phyloP scores from a whole-genome alignment of 2,113 vertebrate species.

The Apistogramma diplotaenia region DNA sequence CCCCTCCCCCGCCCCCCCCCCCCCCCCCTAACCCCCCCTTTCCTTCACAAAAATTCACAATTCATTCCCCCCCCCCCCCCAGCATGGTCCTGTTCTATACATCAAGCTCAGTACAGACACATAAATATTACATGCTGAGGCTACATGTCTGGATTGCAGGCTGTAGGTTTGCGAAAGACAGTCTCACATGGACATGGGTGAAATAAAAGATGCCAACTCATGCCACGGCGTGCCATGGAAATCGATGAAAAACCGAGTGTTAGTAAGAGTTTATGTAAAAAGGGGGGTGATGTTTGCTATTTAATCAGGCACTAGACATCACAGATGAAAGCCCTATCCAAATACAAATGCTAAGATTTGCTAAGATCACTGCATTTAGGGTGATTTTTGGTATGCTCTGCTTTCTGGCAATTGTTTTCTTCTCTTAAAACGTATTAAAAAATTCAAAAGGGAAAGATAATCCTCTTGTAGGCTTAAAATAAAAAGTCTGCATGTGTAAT shows the following conservation, averaged over 20 bases:
- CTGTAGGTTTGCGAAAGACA: neutral
- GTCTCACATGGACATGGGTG: neutral
- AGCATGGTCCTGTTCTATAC: constrained; percentile 20
- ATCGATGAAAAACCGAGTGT: constrained; percentile 5
- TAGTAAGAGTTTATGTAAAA: neutral
- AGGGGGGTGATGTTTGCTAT: neutral
- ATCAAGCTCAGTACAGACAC: constrained; percentile 31
- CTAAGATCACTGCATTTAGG: constrained; percentile 5
- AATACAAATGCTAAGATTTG: constrained; percentile 28
- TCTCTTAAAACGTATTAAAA: constrained; percentile 3
- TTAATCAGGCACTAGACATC: constrained; percentile 17
- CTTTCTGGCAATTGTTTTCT: neutral
- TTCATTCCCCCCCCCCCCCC: constrained; percentile 37
- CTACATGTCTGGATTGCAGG: constrained; percentile 32
- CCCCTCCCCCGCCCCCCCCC: constrained; percentile 57
- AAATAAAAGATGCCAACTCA: neutral
- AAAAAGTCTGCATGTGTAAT: neutral
- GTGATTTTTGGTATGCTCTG: neutral
- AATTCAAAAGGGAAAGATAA: neutral
- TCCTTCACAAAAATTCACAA: constrained; percentile 65
- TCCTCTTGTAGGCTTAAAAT: neutral
- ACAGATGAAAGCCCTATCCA: constrained; percentile 19
- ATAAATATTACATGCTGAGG: constrained; percentile 46
- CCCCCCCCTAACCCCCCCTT: constrained; percentile 36
- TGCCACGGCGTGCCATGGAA: neutral